Evolutionary conservation across 2,113 vertebrate species (phyloP).

Genomic region (Monopterus albus): DNA sequence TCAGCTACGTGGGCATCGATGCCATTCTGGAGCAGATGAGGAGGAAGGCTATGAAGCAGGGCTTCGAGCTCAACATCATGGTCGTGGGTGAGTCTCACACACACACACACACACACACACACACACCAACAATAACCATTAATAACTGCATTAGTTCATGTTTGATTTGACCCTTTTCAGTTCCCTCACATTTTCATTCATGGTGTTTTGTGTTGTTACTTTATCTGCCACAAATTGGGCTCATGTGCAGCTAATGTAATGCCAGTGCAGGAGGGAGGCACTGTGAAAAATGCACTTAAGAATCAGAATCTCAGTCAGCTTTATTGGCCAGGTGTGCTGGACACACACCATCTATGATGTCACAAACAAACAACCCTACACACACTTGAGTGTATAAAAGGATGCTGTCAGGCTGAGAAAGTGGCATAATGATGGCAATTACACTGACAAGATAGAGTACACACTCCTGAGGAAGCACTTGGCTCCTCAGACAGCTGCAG

Average conservation of each 20-base stretch:
- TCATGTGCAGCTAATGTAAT: too few species aligned
- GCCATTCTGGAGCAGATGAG: constrained; percentile 99
- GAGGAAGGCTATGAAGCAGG: constrained; percentile 98
- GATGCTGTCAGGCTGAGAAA: constrained; percentile 43
- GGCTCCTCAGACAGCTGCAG: not conserved
- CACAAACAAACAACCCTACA: constrained; percentile 34
- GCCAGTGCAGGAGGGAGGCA: too few species aligned
- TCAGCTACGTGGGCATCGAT: constrained; percentile 96
- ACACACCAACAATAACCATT: too few species aligned
- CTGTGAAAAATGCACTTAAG: too few species aligned
- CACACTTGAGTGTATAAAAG: constrained; percentile 45
- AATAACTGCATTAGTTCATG: too few species aligned
- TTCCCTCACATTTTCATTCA: too few species aligned
- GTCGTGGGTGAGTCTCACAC: constrained; percentile 91
- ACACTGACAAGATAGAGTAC: constrained; percentile 34
- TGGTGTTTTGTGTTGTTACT: too few species aligned
- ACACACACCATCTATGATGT: constrained; percentile 11
- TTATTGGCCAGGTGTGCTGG: too few species aligned
- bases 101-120: too few species aligned
- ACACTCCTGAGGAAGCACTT: constrained; percentile 20
- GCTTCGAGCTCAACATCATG: constrained; percentile 99
- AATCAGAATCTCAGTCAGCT: too few species aligned
- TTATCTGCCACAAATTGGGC: too few species aligned
- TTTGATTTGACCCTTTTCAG: too few species aligned
- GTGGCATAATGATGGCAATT: constrained; percentile 47